Percentiles rank a stretch among this genome's conserved stretches.
These are phyloP conservation scores for Virgularia gustaviana DNA, from an alignment of 92 coral and sea anemone genomes.

Conservation along the genomic window DNA sequence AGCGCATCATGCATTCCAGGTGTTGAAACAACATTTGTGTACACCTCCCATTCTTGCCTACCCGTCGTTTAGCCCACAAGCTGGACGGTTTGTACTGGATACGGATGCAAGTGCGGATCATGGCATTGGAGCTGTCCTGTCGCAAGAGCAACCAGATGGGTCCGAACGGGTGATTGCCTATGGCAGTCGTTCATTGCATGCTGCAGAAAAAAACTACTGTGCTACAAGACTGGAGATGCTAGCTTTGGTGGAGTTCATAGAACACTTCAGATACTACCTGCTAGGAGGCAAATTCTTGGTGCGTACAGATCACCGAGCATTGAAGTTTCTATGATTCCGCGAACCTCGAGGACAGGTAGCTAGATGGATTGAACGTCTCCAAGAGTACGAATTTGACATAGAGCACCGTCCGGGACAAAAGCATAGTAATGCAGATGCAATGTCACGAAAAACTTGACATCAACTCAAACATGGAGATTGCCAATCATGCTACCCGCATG, in stretches of 20 bases:
- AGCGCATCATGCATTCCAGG: constrained; percentile 35
- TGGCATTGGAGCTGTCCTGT: constrained; percentile 23
- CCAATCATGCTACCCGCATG: constrained; percentile 48
- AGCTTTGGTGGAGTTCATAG: constrained; percentile 33
- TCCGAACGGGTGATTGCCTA: constrained; percentile 21
- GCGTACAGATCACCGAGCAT: constrained; percentile 40
- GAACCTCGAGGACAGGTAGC: constrained; percentile 48
- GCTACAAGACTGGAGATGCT: constrained; percentile 23
- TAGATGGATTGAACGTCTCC: constrained; percentile 44
- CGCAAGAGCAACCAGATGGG: constrained; percentile 29
- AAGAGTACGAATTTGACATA: constrained; percentile 42
- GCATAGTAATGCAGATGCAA: constrained; percentile 55
- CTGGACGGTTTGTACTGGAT: constrained; percentile 35
- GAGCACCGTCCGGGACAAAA: constrained; percentile 44
- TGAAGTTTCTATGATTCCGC: constrained; percentile 32
- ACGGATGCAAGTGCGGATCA: constrained; percentile 51
- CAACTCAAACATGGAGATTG: constrained; percentile 33
- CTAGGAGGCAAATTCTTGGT: constrained; percentile 36
- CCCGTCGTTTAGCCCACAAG: constrained; percentile 29
- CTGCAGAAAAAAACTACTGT: constrained; percentile 23
- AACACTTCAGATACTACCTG: constrained; percentile 27
- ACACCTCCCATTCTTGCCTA: constrained; percentile 35
- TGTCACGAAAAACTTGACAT: constrained; percentile 51
- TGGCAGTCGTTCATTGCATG: constrained; percentile 29
- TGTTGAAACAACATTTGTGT: constrained; percentile 20